A percentile compares a stretch with the other conserved stretches of the same genome.
Evolutionary conservation across 2,113 vertebrate genomes (phyloP).

Genomic region (Poeciliopsis retropinna): DNA sequence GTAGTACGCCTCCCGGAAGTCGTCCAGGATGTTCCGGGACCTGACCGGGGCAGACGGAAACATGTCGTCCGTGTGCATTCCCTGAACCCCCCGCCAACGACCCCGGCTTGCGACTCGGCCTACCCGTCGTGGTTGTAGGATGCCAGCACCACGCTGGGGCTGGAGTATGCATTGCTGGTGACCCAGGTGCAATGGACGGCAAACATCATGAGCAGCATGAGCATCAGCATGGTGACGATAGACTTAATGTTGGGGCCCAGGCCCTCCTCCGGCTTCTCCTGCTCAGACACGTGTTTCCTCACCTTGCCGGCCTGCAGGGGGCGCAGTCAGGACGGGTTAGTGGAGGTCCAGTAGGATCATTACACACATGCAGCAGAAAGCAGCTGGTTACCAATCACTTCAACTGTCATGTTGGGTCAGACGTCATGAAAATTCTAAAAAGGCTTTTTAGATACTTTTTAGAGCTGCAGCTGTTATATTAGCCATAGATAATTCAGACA

Average conservation of each 20-base stretch:
- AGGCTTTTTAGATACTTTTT: too few relatives aligned
- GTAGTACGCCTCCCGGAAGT: constrained; percentile 99
- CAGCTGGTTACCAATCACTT: constrained; percentile 14
- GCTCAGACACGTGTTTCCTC: constrained; percentile 95
- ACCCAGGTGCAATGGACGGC: constrained; percentile 99
- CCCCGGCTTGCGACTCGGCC: constrained; percentile 11
- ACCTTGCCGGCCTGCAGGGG: constrained; percentile 86
- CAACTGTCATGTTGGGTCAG: too few relatives aligned
- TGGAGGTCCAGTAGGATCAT: background rate
- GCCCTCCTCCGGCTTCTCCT: constrained; percentile 95
- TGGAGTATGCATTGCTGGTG: constrained; percentile 98
- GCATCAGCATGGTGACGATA: constrained; percentile 97
- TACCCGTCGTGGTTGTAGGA: constrained; percentile 99
- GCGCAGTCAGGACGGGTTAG: constrained; percentile 12
- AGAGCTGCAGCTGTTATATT: too few relatives aligned
- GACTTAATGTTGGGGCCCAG: constrained; percentile 97
- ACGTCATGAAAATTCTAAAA: too few relatives aligned
- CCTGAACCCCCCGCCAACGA: too few relatives aligned
- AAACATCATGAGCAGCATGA: constrained; percentile 99
- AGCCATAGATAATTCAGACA: too few relatives aligned
- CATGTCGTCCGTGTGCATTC: too few relatives aligned
- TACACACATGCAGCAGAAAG: background rate
- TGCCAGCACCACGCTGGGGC: constrained; percentile 95
- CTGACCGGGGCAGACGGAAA: background rate
- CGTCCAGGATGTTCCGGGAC: constrained; percentile 93